Evolutionary conservation across 2,113 vertebrate species (phyloP), one percentile per base, ranked within the genome.

Genomic region (Empidonax traillii): DNA sequence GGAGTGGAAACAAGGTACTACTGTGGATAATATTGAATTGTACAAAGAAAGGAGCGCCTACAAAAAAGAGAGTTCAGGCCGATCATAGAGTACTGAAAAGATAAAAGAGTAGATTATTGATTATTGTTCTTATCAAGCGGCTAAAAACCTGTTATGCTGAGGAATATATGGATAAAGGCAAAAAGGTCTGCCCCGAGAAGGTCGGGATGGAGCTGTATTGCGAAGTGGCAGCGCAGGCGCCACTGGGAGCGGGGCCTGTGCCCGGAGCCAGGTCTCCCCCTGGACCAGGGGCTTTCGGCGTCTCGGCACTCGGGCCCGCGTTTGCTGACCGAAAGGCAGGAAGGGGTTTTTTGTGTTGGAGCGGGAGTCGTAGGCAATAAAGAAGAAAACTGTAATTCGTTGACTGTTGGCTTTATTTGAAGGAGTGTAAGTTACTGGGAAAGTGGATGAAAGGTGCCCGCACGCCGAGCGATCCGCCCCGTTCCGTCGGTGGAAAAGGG

Each of bases 221-320:
- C 5, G 2, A 61, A 68, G 47, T 3, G 25, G 65, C 65, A 59
- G 49, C 16, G 41, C 78, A 14, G 52, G 63, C 19, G 2, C 20
- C 7, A 1, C 3, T 4, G 25, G 28, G 10, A 24, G 14, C 3
- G 8, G 14, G 63, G 9, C 21, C n/a, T 19, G 46, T 35, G 52
- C 20, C 46, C 22, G 16, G 12, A 18, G 33, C 44, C 8, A 8
- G 6, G 10, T 10, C 33, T 14, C 16, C 23, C 6, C 43, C 2
- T 1, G 12, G 47, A 39, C 39, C 0, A 1, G 14, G 20, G 49
- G 8, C 37, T 55, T 27, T 4, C 19, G 4, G n/a, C 47, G 5
- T 8, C 19, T 22, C 28, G 5, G 12, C 35, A 0, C 13, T 23
- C 20, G 11, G 75, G n/a, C 58, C 22, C 33, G 2, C 76, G 6